Base-by-base conservation (phyloP, 2,888 invertebrate species). In the Xestia c-nigrum region DNA sequence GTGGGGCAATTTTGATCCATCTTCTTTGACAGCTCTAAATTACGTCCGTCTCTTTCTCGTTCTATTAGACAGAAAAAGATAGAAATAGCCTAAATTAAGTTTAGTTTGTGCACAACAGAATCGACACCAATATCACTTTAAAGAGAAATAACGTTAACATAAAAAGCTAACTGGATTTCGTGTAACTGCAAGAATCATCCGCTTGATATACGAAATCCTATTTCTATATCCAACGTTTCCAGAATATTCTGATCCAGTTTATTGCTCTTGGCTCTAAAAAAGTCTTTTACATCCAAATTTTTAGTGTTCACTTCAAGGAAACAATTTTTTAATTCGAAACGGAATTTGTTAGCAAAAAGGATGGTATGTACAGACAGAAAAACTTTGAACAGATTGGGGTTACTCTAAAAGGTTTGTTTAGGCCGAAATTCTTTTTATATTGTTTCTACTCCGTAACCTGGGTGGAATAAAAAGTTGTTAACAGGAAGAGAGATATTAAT, bases 311-410 rank as follows among this genome's bases (percentile, higher is more conserved):
- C 69, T 74, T 19, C 14, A 64, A 72, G 50, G 74, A 69, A 85
- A 85, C 75, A 74, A 78, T 82, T 78, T 81, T 84, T 85, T 81
- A 82, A 78, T 82, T 74, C 72, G 40, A 72, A 78, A 77, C 14
- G 82, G 86, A 75, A 84, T 84, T 81, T 73, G n/a, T 38, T 67
- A 38, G 66, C 66, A 61, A 43, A 82, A 85, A 82, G 85, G 78
- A 3, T 63, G 83, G 85, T 78, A 82, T 85, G 83, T 24, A 68
- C 67, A 73, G 38, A 71, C 77, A 67, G 38, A 73, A 74, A 74
- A 85, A 76, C 74, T 76, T 81, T 72, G 19, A 76, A 65, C 71
- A 74, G 55, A 75, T 68, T 81, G 43, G 64, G 69, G 47, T 55
- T 31, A 52, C 38, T 76, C 31, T 16, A 64, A 74, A 81, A 64